Percentiles rank a stretch among this genome's conserved stretches.
phyloP scores from a whole-genome alignment of 2,888 invertebrate genomes.

The Cataglyphis cursor region DNA sequence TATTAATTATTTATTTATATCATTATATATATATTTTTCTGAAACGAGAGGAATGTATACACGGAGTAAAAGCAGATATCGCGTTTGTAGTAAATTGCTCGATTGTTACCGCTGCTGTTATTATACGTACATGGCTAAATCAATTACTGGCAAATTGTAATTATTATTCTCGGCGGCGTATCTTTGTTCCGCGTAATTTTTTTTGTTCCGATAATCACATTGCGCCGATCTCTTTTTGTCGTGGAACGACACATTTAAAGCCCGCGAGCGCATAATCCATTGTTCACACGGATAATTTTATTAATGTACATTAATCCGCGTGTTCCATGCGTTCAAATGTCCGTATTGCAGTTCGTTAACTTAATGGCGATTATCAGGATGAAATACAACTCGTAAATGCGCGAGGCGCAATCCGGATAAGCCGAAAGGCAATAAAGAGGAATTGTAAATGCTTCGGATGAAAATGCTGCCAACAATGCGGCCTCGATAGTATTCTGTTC shows the following conservation, averaged over 20 bases:
- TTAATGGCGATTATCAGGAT: constrained; percentile 78
- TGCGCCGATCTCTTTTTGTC: constrained; percentile 56
- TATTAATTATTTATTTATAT: neutral
- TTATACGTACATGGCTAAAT: constrained; percentile 53
- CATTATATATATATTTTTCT: neutral
- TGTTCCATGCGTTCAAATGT: constrained; percentile 72
- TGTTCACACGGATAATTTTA: constrained; percentile 71
- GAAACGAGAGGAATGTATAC: neutral
- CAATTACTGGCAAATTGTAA: constrained; percentile 52
- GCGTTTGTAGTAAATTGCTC: constrained; percentile 42
- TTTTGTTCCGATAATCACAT: constrained; percentile 46
- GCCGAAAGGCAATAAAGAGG: constrained; percentile 78
- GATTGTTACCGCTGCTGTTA: constrained; percentile 47
- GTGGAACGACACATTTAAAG: constrained; percentile 54
- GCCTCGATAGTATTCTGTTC: constrained; percentile 63
- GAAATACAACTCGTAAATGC: constrained; percentile 76
- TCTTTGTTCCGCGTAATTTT: constrained; percentile 54
- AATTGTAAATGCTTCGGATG: constrained; percentile 77
- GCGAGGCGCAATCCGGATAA: constrained; percentile 75
- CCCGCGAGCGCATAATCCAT: constrained; percentile 60
- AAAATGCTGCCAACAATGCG: constrained; percentile 76
- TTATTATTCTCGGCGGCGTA: constrained; percentile 54
- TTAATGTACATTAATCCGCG: constrained; percentile 75
- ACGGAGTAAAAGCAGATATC: constrained; percentile 33
- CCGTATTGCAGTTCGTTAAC: constrained; percentile 78